phyloP scores from a whole-genome alignment of 2,113 vertebrate species.

The Acanthochromis polyacanthus region DNA sequence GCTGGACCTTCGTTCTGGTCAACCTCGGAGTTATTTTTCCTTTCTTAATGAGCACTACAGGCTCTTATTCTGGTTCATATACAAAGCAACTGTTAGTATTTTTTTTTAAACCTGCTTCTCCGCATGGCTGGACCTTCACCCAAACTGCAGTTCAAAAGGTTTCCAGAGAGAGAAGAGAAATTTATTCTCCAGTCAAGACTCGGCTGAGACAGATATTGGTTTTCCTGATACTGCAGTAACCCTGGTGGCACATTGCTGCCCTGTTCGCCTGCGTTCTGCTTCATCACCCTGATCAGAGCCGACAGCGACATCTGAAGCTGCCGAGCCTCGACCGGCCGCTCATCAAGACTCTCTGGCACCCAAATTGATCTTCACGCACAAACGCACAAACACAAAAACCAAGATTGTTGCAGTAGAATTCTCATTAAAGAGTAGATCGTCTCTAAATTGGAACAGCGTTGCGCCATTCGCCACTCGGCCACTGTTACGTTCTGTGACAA shows the following conservation, averaged over 20 bases:
- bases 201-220: constrained; percentile 38
- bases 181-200: background rate
- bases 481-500: too few species aligned
- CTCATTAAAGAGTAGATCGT: constrained; percentile 27
- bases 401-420: background rate
- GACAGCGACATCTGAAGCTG: constrained; percentile 61
- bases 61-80: background rate
- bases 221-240: constrained; percentile 48
- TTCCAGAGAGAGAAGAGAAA: constrained; percentile 1
- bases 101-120: background rate
- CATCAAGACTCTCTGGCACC: constrained; percentile 26
- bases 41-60: too few species aligned
- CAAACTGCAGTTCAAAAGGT: background rate
- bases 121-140: background rate
- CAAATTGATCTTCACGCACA: constrained; percentile 33
- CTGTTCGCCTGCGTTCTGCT: constrained; percentile 51
- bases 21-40: too few species aligned
- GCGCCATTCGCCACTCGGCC: background rate
- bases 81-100: background rate
- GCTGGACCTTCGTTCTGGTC: too few species aligned
- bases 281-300: constrained; percentile 62
- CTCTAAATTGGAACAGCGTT: background rate
- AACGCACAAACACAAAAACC: constrained; percentile 31
- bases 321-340: constrained; percentile 35
- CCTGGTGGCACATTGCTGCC: constrained; percentile 20